phyloP scores from a whole-genome alignment of 2,888 invertebrate species.

The Parnassius mnemosyne region DNA sequence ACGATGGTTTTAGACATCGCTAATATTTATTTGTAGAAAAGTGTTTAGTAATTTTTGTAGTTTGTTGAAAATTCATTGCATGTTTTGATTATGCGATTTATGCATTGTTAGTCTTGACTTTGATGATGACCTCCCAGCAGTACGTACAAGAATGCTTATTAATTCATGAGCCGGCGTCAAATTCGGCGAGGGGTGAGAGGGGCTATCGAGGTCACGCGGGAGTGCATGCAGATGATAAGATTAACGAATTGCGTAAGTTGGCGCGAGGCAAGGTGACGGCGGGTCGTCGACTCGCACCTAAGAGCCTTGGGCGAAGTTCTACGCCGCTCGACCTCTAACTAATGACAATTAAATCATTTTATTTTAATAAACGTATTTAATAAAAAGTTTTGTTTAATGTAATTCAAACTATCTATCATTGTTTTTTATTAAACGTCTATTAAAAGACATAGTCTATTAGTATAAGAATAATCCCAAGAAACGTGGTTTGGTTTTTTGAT shows the following conservation, averaged over 20 bases:
- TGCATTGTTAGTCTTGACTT: conserved; percentile 27
- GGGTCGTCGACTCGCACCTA: conserved; percentile 71
- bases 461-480: no score
- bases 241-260: conserved; percentile 77
- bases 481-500: no score
- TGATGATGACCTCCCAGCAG: conserved; percentile 30
- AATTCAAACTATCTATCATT: no score
- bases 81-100: conserved; percentile 22
- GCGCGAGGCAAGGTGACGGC: conserved; percentile 74
- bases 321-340: conserved; percentile 65
- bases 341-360: conserved; percentile 49
- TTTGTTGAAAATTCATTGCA: conserved; percentile 16
- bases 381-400: no score
- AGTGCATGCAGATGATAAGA: conserved; percentile 77
- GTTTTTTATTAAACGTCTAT: no score
- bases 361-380: conserved; percentile 13
- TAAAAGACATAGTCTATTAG: no score
- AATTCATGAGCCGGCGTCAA: conserved; percentile 46
- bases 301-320: conserved; percentile 72
- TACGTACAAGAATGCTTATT: conserved; percentile 28
- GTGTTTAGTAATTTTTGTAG: no score
- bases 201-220: conserved; percentile 61
- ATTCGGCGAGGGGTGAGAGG: conserved; percentile 67
- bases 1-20: no score
- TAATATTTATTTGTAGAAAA: no score